phyloP scores from a whole-genome alignment of 2,113 vertebrate genomes.

The Pollimyrus isidori region DNA sequence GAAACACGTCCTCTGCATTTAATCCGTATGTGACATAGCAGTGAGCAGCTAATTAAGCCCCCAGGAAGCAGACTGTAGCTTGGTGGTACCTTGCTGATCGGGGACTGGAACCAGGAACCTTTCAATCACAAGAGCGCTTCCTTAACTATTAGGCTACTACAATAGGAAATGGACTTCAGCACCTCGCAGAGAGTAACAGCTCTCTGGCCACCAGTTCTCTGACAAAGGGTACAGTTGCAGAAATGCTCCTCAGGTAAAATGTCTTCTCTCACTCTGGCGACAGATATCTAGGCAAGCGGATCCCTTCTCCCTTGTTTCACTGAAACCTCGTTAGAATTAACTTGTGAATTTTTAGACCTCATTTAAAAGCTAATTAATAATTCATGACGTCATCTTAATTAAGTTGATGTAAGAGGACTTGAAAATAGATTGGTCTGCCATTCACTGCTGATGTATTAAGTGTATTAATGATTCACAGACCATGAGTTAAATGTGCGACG shows the following conservation, averaged over 20 bases:
- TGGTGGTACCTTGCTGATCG: too few species aligned
- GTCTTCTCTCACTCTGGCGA: neutral
- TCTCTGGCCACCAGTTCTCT: neutral
- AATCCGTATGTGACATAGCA: too few species aligned
- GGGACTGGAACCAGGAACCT: too few species aligned
- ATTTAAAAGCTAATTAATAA: constrained; percentile 42
- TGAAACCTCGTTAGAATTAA: constrained; percentile 32
- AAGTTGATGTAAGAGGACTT: constrained; percentile 35
- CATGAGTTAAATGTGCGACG: constrained; percentile 23
- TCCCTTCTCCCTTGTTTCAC: constrained; percentile 8
- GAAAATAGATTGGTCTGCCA: constrained; percentile 45
- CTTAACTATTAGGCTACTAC: neutral
- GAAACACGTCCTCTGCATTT: too few species aligned
- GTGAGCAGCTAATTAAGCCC: too few species aligned
- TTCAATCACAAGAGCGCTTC: too few species aligned
- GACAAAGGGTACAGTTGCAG: neutral
- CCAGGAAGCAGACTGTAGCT: too few species aligned
- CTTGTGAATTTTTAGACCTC: constrained; percentile 34
- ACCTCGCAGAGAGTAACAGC: neutral
- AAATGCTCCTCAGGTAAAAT: neutral
- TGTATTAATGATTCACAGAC: constrained; percentile 34
- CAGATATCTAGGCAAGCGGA: neutral
- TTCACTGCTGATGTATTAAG: constrained; percentile 19
- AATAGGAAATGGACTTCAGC: neutral
- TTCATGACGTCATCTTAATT: constrained; percentile 43